Evolutionary conservation across 2,888 invertebrate genomes (phyloP).

Genomic region (Aproaerema taeniolella): DNA sequence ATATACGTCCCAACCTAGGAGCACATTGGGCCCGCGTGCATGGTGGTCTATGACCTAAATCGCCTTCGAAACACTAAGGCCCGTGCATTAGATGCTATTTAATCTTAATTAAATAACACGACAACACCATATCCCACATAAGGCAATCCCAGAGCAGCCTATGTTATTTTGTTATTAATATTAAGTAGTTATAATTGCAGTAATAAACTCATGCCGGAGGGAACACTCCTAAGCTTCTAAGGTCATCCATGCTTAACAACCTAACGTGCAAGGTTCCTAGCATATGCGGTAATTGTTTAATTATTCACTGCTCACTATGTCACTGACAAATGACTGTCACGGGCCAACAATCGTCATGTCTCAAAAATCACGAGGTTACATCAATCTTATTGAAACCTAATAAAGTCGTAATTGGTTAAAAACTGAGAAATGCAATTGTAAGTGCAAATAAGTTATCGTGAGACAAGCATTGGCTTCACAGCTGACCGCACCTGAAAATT

Average conservation of each 20-base stretch:
- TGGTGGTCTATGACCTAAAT: no score
- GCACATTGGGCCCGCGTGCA: no score
- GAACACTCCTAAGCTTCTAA: background rate
- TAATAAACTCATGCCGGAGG: background rate
- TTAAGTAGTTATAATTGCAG: background rate
- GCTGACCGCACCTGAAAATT: conserved; percentile 24
- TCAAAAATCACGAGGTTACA: background rate
- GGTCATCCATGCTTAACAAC: background rate
- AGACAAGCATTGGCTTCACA: conserved; percentile 30
- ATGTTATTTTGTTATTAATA: background rate
- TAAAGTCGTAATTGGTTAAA: background rate
- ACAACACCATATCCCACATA: no score
- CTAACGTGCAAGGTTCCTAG: background rate
- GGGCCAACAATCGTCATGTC: conserved; percentile 1
- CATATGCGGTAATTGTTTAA: background rate
- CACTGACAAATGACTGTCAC: conserved; percentile 8
- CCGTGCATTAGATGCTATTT: no score
- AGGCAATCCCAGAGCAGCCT: no score
- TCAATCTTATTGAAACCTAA: background rate
- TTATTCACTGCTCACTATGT: conserved; percentile 6
- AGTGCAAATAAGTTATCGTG: conserved; percentile 21
- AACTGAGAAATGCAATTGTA: background rate
- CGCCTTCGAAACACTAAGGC: no score
- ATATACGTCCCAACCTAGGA: no score
- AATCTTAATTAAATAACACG: no score